These are phyloP conservation scores for Scarus forsteni DNA, from an alignment of 2,797 vertebrate genomes.

Conservation along the genomic window DNA sequence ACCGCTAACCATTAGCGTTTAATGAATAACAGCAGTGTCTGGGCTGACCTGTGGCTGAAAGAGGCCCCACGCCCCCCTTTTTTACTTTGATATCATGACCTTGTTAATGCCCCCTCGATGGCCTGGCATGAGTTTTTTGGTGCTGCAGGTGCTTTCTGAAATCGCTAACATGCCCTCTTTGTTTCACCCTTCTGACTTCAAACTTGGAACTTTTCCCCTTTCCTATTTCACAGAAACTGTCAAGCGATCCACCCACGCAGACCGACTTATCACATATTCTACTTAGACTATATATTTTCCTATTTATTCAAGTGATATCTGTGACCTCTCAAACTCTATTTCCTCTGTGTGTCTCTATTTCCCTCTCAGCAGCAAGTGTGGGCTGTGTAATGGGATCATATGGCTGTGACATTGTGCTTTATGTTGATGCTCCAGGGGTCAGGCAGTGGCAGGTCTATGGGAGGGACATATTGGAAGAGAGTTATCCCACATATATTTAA, in stretches of 20 bases:
- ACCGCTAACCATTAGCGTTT: constrained; percentile 77
- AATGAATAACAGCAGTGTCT: constrained; percentile 77
- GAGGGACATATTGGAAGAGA: constrained; percentile 47
- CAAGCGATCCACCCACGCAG: constrained; percentile 6
- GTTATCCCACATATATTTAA: not conserved
- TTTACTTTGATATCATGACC: constrained; percentile 63
- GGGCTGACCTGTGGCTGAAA: constrained; percentile 61
- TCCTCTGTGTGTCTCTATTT: constrained; percentile 3
- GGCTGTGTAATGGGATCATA: constrained; percentile 55
- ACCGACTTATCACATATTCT: constrained; percentile 15
- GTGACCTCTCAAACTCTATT: constrained; percentile 14
- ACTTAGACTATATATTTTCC: constrained; percentile 1
- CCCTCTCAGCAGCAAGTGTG: constrained; percentile 6
- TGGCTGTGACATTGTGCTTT: constrained; percentile 51
- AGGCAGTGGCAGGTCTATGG: constrained; percentile 21
- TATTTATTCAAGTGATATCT: constrained; percentile 18
- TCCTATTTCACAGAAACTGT: constrained; percentile 15
- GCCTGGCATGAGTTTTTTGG: constrained; percentile 33
- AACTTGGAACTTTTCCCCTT: not conserved
- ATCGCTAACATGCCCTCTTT: constrained; percentile 1
- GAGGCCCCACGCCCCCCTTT: constrained; percentile 35
- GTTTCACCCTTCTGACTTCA: constrained; percentile 3
- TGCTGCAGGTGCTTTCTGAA: constrained; percentile 59
- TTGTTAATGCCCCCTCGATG: constrained; percentile 27
- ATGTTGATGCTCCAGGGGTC: constrained; percentile 35